phyloP scores from a whole-genome alignment of 2,113 vertebrate genomes.

The Synodontis membranacea region DNA sequence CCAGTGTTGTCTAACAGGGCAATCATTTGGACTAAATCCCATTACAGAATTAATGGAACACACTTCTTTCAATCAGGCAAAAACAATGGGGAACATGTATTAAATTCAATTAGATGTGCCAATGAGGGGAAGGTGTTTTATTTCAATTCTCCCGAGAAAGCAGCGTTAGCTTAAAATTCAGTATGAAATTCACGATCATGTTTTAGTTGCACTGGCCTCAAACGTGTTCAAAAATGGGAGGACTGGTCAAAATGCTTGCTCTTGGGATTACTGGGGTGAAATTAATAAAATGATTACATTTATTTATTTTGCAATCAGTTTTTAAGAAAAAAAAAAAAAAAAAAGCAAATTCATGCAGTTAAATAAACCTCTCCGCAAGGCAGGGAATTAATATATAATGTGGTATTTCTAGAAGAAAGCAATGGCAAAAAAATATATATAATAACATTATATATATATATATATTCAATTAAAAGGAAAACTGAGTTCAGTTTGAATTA shows the following conservation, averaged over 20 bases:
- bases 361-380: constrained; percentile 56
- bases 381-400: constrained; percentile 44
- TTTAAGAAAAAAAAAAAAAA: background rate
- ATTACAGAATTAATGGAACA: constrained; percentile 65
- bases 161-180: background rate
- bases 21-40: constrained; percentile 70
- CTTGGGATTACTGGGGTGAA: background rate
- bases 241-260: background rate
- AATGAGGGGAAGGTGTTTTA: constrained; percentile 42
- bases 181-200: constrained; percentile 19
- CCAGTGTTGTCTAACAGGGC: constrained; percentile 65
- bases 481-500: constrained; percentile 25
- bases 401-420: too few relatives aligned
- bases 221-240: background rate
- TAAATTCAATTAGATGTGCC: constrained; percentile 64
- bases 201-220: background rate
- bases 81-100: constrained; percentile 59
- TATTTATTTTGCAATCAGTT: constrained; percentile 6
- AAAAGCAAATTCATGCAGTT: constrained; percentile 34
- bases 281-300: constrained; percentile 6
- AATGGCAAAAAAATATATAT: background rate
- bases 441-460: constrained; percentile 36
- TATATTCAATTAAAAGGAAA: constrained; percentile 19
- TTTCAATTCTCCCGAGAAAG: constrained; percentile 25
- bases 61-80: constrained; percentile 59